Evolutionary conservation across 2,888 invertebrate genomes (phyloP), one percentile per base, ranked within the genome.

Genomic region (Tortrix viridana): DNA sequence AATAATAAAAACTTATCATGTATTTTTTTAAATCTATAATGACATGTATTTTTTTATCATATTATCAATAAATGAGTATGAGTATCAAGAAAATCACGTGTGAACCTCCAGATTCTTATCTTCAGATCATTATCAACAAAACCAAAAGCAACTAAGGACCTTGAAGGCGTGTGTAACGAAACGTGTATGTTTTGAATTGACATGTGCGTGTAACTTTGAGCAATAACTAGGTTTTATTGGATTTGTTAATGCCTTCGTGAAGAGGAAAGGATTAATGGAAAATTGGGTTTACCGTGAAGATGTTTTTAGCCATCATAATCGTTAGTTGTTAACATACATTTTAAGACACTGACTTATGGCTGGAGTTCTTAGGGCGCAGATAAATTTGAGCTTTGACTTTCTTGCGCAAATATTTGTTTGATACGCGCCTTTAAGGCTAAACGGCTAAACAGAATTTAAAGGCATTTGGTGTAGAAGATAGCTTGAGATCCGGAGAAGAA

Each of bases 121-220:
- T 61, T 49, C 22, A 54, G 48, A 61, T 55, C 32, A n/a, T 61
- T 49, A 61, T 61, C 60, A 12, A 47, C 32, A 18, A 18, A 16
- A 20, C 20, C 54, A n/a, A 14, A 26, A 18, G 23, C n/a, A 22
- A 44, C 44, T 6, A 37, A 37, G 7, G 18, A 56, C 16, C 55
- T 56, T 50, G 19, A 54, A 14, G 1, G 3, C 19, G n/a, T 44
- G 55, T 12, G 20, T 44, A 56, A 61, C 44, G 23, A 48, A 50
- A 19, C 55, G 16, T n/a, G 16, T n/a, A 37, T 61, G 56, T 56
- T 61, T 61, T 43, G 49, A 18, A 5, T n/a, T 37, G 49, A 61
- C 55, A 55, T 22, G 55, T 50, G 55, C 61, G 61, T 61, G 16
- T 19, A 43, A 37, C 23, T 38, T 43, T 48, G 41, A 37, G 7